Base-by-base conservation (phyloP, 2,797 vertebrate genomes). In the Amazona finschi region DNA sequence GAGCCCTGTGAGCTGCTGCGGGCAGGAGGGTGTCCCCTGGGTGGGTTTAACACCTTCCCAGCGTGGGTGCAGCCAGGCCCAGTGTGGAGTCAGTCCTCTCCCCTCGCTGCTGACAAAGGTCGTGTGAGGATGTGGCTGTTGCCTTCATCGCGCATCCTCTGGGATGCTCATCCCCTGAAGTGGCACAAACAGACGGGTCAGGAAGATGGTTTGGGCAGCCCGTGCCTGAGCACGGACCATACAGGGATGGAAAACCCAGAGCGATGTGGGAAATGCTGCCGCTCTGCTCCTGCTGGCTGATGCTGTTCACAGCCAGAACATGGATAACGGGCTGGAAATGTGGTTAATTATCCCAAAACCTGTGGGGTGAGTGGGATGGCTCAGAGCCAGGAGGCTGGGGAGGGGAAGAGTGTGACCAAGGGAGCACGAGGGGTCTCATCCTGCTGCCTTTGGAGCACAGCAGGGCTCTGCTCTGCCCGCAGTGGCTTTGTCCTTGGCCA, bases 231-330 rank as follows among this genome's bases (percentile, higher is more conserved):
- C 36, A 11, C 3, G 67, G 30, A 33, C 33, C 8, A 4, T 69
- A 73, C 60, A 49, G 2, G 74, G 75, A 39, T 1, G 1, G 33
- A 36, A 64, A 58, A 11, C 87, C 61, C 2, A 15, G 79, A 66
- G 36, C 0, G 1, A 21, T 30, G 49, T 49, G 49, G 25, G 30
- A 62, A 73, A 43, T 1, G 19, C 43, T 0, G 0, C 44, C 0
- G 4, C 61, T 69, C 50, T 0, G 3, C 52, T 89, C 53, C 72
- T 0, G 0, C 7, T 0, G 0, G 52, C 31, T 33, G 22, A 4
- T 85, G 28, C 41, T 61, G 43, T 36, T 60, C 2, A 2, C 25
- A 27, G 58, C 53, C 2, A 1, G 39, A 38, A 8, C 15, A 2
- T 0, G 11, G 76, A 4, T 36, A 49, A 36, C 5, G 3, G n/a